Percentiles rank a stretch among this genome's conserved stretches.
phyloP scores from a whole-genome alignment of 2,113 vertebrate species.

The Campylomormyrus numenius region DNA sequence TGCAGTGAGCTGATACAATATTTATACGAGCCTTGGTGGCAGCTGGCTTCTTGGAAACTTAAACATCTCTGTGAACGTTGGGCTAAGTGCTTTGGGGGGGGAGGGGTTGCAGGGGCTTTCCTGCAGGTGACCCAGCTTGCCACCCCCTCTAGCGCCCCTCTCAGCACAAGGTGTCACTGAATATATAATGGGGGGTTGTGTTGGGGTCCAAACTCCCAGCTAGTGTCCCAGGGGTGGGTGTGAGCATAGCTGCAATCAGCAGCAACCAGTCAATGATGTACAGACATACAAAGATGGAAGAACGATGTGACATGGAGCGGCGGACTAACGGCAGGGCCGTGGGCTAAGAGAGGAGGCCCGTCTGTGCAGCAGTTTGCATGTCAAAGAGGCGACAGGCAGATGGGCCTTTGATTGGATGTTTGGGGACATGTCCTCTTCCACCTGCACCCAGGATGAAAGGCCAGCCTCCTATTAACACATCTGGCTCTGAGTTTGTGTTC shows the following conservation, averaged over 20 bases:
- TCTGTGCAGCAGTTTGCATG: background rate
- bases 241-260: background rate
- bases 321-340: background rate
- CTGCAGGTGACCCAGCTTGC: background rate
- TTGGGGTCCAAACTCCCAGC: background rate
- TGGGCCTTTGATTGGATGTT: constrained; percentile 1
- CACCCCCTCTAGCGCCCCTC: background rate
- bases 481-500: background rate
- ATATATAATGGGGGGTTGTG: background rate
- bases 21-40: background rate
- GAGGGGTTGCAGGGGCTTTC: background rate
- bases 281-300: background rate
- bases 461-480: background rate
- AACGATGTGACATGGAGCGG: background rate
- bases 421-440: background rate
- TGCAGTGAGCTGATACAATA: constrained; percentile 14
- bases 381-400: background rate
- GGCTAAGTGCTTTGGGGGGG: background rate
- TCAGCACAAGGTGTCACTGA: background rate
- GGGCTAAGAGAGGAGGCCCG: background rate
- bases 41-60: constrained; percentile 7
- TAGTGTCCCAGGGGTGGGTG: background rate
- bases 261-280: background rate
- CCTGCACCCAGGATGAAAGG: background rate
- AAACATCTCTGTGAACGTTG: background rate